phyloP scores from a whole-genome alignment of 2,888 invertebrate genomes.

The Aleiodes alternator region DNA sequence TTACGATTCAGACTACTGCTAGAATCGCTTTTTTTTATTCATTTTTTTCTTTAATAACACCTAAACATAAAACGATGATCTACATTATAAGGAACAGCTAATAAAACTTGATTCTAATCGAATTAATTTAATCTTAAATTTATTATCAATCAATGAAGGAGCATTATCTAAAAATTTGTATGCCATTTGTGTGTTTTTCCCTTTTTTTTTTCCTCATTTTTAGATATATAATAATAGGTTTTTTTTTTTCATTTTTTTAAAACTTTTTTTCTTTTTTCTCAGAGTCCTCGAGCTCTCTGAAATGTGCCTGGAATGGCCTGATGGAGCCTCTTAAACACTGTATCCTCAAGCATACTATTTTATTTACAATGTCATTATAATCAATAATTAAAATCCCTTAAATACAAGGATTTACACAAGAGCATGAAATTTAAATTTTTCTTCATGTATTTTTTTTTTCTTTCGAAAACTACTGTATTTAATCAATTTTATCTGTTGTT shows the following conservation, averaged over 20 bases:
- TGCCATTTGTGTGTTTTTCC: too few relatives aligned
- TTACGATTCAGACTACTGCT: conserved; percentile 61
- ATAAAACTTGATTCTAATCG: conserved; percentile 57
- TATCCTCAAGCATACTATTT: conserved; percentile 54
- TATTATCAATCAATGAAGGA: conserved; percentile 54
- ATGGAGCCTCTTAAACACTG: conserved; percentile 56
- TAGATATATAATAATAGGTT: conserved; percentile 9
- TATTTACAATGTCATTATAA: conserved; percentile 52
- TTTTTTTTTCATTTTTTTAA: conserved; percentile 18
- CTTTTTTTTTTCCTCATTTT: conserved; percentile 23
- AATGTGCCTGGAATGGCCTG: conserved; percentile 42
- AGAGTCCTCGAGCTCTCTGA: conserved; percentile 37
- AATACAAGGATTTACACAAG: conserved; percentile 11
- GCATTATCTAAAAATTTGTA: conserved; percentile 50
- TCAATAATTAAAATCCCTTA: conserved; percentile 17
- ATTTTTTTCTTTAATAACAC: conserved; percentile 63
- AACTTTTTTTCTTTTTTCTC: conserved; percentile 32
- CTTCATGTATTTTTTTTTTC: background rate
- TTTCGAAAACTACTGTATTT: background rate
- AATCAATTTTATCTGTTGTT: background rate
- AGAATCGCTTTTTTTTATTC: conserved; percentile 59
- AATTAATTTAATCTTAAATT: conserved; percentile 57
- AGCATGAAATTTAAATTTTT: background rate
- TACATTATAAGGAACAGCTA: conserved; percentile 61
- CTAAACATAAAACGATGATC: conserved; percentile 72